phyloP scores from a whole-genome alignment of 37 sponge, comb jelly and placozoan genomes.

The Dysidea cf. avara region DNA sequence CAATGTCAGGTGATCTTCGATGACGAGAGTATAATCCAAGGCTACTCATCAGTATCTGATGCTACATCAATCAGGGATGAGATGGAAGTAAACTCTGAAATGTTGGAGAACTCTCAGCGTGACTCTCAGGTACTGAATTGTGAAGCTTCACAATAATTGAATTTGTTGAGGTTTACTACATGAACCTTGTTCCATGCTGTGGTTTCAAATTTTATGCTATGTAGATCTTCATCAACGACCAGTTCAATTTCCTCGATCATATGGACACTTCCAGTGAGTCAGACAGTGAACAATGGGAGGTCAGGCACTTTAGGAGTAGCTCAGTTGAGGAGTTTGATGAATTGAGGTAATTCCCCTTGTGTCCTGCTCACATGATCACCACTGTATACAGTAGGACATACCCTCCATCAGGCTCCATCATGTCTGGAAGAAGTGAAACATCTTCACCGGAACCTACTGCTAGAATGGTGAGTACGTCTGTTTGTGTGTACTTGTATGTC shows the following conservation, averaged over 20 bases:
- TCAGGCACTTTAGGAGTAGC: background rate
- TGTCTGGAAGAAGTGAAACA: too few relatives aligned
- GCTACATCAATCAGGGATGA: background rate
- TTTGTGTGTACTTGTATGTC: too few relatives aligned
- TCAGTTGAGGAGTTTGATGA: constrained; percentile 10
- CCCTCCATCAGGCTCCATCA: too few relatives aligned
- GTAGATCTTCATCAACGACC: constrained; percentile 31
- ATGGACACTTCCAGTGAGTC: constrained; percentile 56
- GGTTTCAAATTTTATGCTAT: background rate
- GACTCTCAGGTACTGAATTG: constrained; percentile 52
- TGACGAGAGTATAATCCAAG: too few relatives aligned
- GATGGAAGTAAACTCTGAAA: constrained; percentile 1
- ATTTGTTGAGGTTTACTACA: background rate
- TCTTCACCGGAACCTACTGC: background rate
- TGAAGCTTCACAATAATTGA: too few relatives aligned
- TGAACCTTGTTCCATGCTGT: background rate
- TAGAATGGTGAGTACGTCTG: background rate
- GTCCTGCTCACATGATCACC: too few relatives aligned
- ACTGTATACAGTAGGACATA: too few relatives aligned
- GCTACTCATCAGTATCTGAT: too few relatives aligned
- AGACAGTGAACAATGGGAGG: background rate
- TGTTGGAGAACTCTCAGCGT: constrained; percentile 43
- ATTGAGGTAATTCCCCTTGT: too few relatives aligned
- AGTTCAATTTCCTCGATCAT: constrained; percentile 69
- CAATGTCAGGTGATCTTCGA: too few relatives aligned